Percentiles rank a stretch among this genome's conserved stretches.
These are phyloP conservation scores for Aporrectodea caliginosa DNA, from an alignment of 1,140 invertebrate species.

Conservation along the genomic window DNA sequence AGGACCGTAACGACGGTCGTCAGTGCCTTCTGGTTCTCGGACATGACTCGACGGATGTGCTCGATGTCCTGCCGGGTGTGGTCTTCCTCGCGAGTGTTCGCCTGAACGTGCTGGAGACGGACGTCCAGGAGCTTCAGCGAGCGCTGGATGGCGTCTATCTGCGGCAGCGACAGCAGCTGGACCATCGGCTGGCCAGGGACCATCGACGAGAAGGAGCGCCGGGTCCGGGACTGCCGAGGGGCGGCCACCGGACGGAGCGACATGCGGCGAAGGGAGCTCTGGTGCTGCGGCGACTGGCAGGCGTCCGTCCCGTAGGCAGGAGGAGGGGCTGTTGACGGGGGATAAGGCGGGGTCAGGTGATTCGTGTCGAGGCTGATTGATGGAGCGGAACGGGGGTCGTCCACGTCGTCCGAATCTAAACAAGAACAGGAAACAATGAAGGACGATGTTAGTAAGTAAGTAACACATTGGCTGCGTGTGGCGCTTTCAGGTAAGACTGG, in stretches of 20 bases:
- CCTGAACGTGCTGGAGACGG: constrained; percentile 52
- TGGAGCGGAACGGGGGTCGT: background rate
- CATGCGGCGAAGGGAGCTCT: background rate
- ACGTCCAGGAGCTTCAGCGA: constrained; percentile 55
- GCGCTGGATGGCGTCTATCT: constrained; percentile 53
- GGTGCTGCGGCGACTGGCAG: background rate
- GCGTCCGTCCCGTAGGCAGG: background rate
- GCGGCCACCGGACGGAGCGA: background rate
- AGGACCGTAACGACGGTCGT: constrained; percentile 53
- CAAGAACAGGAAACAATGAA: too few species aligned
- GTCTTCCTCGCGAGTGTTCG: constrained; percentile 49
- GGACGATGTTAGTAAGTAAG: too few species aligned
- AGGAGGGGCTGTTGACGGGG: background rate
- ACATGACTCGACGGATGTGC: constrained; percentile 51
- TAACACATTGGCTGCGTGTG: too few species aligned
- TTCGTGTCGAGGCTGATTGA: background rate
- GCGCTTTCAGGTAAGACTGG: too few species aligned
- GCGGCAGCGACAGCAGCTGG: constrained; percentile 52
- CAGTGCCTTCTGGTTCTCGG: constrained; percentile 55
- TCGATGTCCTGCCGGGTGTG: constrained; percentile 52
- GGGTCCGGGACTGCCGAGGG: background rate
- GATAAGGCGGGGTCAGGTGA: background rate
- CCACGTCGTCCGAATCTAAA: too few species aligned
- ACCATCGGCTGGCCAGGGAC: constrained; percentile 29
- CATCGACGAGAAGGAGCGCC: background rate